phyloP scores from a whole-genome alignment of 2,113 vertebrate genomes.

The Helogale parvula region DNA sequence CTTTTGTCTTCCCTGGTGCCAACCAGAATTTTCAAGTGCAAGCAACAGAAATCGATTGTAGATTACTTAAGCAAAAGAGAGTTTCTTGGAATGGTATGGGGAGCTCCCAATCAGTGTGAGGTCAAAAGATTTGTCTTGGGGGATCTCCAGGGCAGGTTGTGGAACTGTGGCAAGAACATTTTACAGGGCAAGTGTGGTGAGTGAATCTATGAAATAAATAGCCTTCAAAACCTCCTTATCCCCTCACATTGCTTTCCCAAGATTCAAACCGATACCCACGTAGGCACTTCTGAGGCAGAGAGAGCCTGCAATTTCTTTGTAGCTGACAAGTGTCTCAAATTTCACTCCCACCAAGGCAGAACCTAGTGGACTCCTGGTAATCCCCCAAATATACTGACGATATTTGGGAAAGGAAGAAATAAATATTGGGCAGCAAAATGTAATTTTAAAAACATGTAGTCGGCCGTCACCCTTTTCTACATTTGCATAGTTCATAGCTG shows the following conservation, averaged over 20 bases:
- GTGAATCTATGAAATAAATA: neutral
- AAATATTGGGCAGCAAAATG: neutral
- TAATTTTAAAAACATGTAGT: neutral
- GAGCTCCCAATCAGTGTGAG: neutral
- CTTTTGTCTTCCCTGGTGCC: neutral
- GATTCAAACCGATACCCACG: neutral
- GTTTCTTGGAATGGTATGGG: neutral
- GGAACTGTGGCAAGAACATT: neutral
- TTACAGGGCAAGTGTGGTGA: neutral
- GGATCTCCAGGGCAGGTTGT: neutral
- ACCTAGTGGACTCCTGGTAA: neutral
- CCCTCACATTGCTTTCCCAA: neutral
- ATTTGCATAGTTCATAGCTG: neutral
- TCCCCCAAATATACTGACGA: neutral
- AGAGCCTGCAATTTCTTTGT: neutral
- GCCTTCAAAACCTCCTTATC: neutral
- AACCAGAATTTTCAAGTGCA: neutral
- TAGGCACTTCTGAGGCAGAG: neutral
- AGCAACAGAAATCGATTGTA: neutral
- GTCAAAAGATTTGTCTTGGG: neutral
- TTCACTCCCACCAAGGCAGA: neutral
- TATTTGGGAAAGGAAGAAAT: neutral
- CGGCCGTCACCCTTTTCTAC: neutral
- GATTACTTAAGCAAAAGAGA: neutral
- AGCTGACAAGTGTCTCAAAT: neutral